These are phyloP conservation scores for Cheirogaleus major DNA, from an alignment of 2,797 vertebrate species.

Conservation along the genomic window DNA sequence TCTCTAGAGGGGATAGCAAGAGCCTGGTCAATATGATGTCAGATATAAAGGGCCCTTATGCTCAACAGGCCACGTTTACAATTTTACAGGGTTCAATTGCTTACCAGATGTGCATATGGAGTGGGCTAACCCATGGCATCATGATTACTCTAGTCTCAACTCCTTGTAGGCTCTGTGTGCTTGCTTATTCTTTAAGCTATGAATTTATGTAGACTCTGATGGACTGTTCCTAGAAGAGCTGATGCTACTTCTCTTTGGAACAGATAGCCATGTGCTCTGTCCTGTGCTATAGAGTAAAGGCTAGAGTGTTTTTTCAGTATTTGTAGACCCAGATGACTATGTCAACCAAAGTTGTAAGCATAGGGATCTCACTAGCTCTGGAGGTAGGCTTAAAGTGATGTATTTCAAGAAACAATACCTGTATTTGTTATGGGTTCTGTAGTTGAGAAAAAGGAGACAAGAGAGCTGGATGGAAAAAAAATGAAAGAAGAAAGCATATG, in stretches of 20 bases:
- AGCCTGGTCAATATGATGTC: conserved; percentile 83
- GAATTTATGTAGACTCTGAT: conserved; percentile 32
- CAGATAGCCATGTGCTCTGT: background rate
- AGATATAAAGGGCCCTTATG: conserved; percentile 83
- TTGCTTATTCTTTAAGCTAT: background rate
- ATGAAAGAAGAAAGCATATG: background rate
- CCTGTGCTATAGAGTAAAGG: background rate
- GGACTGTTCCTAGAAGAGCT: background rate
- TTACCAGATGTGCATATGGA: conserved; percentile 81
- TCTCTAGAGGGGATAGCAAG: conserved; percentile 74
- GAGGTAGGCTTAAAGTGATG: background rate
- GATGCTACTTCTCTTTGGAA: background rate
- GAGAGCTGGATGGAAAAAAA: background rate
- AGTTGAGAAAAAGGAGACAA: background rate
- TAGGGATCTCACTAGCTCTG: background rate
- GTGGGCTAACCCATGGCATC: conserved; percentile 67
- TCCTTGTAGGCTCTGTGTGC: conserved; percentile 11
- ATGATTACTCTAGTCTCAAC: conserved; percentile 34
- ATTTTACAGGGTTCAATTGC: conserved; percentile 76
- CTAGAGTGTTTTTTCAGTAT: background rate
- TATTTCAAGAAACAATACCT: background rate
- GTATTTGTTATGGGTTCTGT: background rate
- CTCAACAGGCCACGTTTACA: conserved; percentile 79
- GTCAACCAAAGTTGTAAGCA: background rate
- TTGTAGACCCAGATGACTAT: background rate